Percentiles rank a stretch among this genome's conserved stretches.
phyloP scores from a whole-genome alignment of 2,797 vertebrate species.

The Alcedo atthis region DNA sequence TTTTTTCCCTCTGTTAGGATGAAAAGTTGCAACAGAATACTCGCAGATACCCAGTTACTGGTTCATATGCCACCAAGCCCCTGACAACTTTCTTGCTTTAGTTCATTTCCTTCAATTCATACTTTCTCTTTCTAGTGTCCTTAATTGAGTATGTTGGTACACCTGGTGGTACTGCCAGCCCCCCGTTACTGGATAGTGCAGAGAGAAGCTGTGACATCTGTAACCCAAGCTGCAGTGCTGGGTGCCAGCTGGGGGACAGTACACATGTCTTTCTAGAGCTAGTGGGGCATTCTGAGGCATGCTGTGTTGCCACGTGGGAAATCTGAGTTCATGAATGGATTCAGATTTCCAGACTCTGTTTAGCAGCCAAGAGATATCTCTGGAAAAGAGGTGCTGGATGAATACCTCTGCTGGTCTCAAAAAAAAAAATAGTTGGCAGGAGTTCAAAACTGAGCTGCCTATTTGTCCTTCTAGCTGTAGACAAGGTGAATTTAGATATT shows the following conservation, averaged over 20 bases:
- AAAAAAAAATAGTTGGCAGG: slow-evolving; percentile 14
- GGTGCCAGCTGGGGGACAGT: slow-evolving; percentile 58
- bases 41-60: background rate
- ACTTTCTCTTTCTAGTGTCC: slow-evolving; percentile 3
- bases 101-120: slow-evolving; percentile 53
- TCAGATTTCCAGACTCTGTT: slow-evolving; percentile 71
- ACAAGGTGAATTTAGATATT: slow-evolving; percentile 43
- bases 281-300: slow-evolving; percentile 31
- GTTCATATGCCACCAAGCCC: background rate
- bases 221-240: slow-evolving; percentile 44
- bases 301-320: slow-evolving; percentile 38
- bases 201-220: slow-evolving; percentile 35
- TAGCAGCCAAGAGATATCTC: slow-evolving; percentile 36
- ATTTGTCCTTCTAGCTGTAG: slow-evolving; percentile 35
- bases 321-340: slow-evolving; percentile 75
- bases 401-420: slow-evolving; percentile 36
- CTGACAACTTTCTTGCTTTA: slow-evolving; percentile 13
- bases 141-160: slow-evolving; percentile 55
- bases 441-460: slow-evolving; percentile 38
- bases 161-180: background rate
- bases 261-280: slow-evolving; percentile 57
- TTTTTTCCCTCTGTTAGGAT: background rate
- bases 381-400: slow-evolving; percentile 6
- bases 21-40: background rate
- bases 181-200: slow-evolving; percentile 25